phyloP scores from a whole-genome alignment of 2,888 invertebrate genomes.

The Timandra comae region DNA sequence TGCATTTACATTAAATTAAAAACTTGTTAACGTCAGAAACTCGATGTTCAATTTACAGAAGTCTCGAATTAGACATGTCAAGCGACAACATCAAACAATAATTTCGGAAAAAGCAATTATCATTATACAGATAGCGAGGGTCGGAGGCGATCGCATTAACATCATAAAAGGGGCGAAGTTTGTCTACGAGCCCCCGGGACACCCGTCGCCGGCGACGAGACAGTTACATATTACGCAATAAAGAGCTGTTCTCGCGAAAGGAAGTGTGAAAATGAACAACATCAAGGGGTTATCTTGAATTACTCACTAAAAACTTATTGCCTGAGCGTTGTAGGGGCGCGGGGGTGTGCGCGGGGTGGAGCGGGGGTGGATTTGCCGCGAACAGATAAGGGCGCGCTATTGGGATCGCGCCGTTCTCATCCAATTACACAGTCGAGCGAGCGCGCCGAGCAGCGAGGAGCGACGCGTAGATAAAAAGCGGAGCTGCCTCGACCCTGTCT shows the following conservation, averaged over 20 bases:
- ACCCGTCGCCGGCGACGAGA: slow-evolving; percentile 62
- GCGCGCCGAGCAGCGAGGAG: slow-evolving; percentile 61
- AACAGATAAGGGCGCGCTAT: slow-evolving; percentile 76
- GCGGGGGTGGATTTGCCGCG: slow-evolving; percentile 66
- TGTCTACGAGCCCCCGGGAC: slow-evolving; percentile 64
- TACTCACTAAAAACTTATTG: slow-evolving; percentile 77
- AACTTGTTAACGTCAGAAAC: slow-evolving; percentile 52
- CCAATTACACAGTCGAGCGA: slow-evolving; percentile 77
- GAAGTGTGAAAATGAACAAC: slow-evolving; percentile 78
- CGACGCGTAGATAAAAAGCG: slow-evolving; percentile 67
- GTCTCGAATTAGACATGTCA: slow-evolving; percentile 45
- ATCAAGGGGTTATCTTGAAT: slow-evolving; percentile 77
- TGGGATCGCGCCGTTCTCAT: slow-evolving; percentile 76
- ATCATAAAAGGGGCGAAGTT: slow-evolving; percentile 73
- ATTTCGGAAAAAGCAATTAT: slow-evolving; percentile 75
- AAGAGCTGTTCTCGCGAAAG: slow-evolving; percentile 77
- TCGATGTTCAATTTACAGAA: slow-evolving; percentile 49
- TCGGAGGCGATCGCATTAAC: slow-evolving; percentile 72
- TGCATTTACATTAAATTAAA: slow-evolving; percentile 33
- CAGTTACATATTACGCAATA: slow-evolving; percentile 77
- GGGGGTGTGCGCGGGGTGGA: slow-evolving; percentile 34
- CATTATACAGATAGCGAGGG: slow-evolving; percentile 71
- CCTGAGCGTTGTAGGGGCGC: slow-evolving; percentile 42
- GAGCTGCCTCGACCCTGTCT: slow-evolving; percentile 60
- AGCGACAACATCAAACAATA: slow-evolving; percentile 75